Conservation (phyloP, 2,888 invertebrate species). For the Cartodere bifasciata region DNA sequence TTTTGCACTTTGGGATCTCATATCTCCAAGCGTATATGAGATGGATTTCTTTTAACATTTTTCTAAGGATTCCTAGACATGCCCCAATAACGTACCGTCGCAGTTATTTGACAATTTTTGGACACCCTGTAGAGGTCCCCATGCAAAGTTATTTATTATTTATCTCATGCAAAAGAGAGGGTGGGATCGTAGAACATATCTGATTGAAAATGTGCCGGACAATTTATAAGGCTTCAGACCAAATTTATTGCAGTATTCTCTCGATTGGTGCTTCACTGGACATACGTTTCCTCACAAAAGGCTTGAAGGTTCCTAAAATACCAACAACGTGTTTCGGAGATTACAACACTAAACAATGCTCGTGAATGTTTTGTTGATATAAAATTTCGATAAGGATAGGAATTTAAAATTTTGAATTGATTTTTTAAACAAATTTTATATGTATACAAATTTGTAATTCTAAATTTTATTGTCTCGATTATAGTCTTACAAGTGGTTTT, state of each 20-base stretch:
- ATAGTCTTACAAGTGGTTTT: too few relatives aligned
- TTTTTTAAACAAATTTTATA: conserved; percentile 32
- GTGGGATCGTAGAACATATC: conserved; percentile 25
- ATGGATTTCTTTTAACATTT: too few relatives aligned
- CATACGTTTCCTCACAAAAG: too few relatives aligned
- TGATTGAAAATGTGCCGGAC: conserved; percentile 31
- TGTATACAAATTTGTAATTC: conserved; percentile 34
- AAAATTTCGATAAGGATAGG: conserved; percentile 29
- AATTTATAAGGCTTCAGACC: conserved; percentile 32
- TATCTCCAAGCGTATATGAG: too few relatives aligned
- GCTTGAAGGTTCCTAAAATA: conserved; percentile 6
- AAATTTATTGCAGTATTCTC: conserved; percentile 32
- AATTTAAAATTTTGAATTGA: conserved; percentile 32
- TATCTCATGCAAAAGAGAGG: conserved; percentile 19
- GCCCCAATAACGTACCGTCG: too few relatives aligned
- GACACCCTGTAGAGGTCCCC: too few relatives aligned
- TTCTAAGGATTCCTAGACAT: too few relatives aligned
- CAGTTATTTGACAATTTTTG: too few relatives aligned
- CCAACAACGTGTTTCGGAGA: conserved; percentile 17
- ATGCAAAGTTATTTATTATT: too few relatives aligned
- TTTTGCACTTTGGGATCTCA: too few relatives aligned
- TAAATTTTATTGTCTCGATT: conserved; percentile 34
- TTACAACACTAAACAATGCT: conserved; percentile 14
- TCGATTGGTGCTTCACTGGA: conserved; percentile 22
- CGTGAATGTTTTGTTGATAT: conserved; percentile 26